Evolutionary conservation across 2,888 invertebrate species (phyloP), one percentile per base, ranked within the genome.

Genomic region (Melinaea marsaeus): DNA sequence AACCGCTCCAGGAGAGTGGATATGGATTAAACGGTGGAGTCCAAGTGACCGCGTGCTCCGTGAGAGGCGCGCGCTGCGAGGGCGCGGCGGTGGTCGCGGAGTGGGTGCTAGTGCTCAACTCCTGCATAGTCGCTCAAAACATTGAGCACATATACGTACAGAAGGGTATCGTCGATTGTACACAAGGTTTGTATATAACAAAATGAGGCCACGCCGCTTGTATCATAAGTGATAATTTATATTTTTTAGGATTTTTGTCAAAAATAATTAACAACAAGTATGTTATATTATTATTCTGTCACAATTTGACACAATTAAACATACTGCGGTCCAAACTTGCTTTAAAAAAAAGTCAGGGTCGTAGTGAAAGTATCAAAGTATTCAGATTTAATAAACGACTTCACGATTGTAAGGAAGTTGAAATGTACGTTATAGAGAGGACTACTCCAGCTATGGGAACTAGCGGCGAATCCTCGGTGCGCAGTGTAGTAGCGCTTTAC

Each of bases 71-170:
- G n/a, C 55, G 55, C 7, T 73, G 73, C 66, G 57, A 51, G 32
- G 74, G 70, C 58, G 68, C 64, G n/a, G 33, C 69, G 32, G 71
- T 71, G 72, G 60, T 58, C 13, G 63, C 61, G 3, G 57, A 64
- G 57, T 71, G 72, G 72, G 54, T 69, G 22, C 61, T 73, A 11
- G 60, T 65, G 56, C 58, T 56, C 4, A 65, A 64, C 59, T 68
- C 66, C 54, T 74, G 74, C 63, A 13, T 72, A 22, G 48, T 45
- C 33, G 46, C 32, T 6, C 57, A 54, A 32, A 37, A 56, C 32
- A n/a, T 37, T 13, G 7, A 51, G 9, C 37, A 48, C n/a, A 13
- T 69, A 37, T 45, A 60, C 3, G 61, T 67, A n/a, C 54, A 57
- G 57, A 62, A 48, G 47, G 64, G 62, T 4, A 54, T 48, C 9